Base-by-base conservation (phyloP, 2,888 invertebrate species). In the Leptarthrus brevirostris region DNA sequence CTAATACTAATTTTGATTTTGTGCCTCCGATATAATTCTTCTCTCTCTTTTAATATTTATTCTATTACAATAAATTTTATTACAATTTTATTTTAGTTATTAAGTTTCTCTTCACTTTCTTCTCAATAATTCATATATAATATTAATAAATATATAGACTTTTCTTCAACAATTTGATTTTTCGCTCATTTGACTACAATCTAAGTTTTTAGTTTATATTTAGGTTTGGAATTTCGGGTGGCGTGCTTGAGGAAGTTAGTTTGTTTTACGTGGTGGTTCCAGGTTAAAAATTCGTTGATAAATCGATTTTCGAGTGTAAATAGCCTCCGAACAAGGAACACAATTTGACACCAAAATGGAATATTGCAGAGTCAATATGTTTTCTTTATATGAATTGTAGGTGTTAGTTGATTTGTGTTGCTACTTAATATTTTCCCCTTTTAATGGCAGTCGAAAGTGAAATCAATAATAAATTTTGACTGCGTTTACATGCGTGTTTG, bases 1-100 rank as follows among this genome's bases (percentile, higher is more conserved):
- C 74, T 76, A 74, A 73, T 58, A 73, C 76, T 74, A 76, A 76
- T 76, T 76, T 76, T 76, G 76, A 76, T 76, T 76, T 76, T 76
- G 76, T 76, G 76, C 76, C 74, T 76, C 74, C 76, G 76, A 76
- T 76, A 76, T 76, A 73, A 47, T 64, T 72, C 66, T 47, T 69
- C 36, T 72, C 34, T 71, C 36, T 56, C 14, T 22, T 71, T 71
- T 40, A 52, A 69, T 71, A 54, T 56, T 71, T 71, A 71, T 44
- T 44, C 40, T 54, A 72, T 56, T 72, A 72, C 54, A 72, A 36
- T 72, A 58, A 58, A 58, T 72, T 58, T 58, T 44, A 54, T 58
- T 58, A 72, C 34, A 44, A 8, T 44, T 72, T 61, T 72, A 66
- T 72, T 73, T 58, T 34, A 30, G 53, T 75, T 73, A 47, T 75